phyloP scores from a whole-genome alignment of 2,113 vertebrate genomes.

The Cervus canadensis region DNA sequence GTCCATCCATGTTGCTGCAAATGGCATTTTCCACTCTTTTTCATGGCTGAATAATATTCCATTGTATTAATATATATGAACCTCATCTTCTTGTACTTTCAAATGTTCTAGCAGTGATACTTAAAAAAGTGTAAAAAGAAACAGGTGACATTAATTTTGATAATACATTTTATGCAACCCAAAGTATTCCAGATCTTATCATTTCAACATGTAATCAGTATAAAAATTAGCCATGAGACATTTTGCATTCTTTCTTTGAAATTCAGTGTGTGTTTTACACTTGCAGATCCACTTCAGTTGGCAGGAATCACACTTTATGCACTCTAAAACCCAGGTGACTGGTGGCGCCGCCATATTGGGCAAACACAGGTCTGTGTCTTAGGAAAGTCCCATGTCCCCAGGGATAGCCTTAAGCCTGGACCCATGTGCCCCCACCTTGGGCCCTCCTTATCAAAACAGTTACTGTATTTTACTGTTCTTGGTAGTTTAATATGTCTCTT shows the following conservation, averaged over 20 bases:
- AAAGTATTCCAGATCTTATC: not conserved
- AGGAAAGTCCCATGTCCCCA: not conserved
- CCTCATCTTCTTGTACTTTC: not conserved
- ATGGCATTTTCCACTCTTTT: not conserved
- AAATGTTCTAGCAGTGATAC: not conserved
- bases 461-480: not conserved
- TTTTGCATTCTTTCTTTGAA: not conserved
- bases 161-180: not conserved
- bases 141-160: not conserved
- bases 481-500: not conserved
- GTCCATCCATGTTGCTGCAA: not conserved
- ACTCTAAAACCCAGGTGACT: rapidly evolving
- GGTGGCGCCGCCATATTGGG: rapidly evolving
- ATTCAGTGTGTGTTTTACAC: not conserved
- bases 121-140: not conserved
- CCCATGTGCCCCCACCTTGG: not conserved
- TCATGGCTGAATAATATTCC: not conserved
- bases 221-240: not conserved
- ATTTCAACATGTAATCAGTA: not conserved
- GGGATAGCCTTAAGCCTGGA: not conserved
- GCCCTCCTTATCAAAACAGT: not conserved
- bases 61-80: not conserved
- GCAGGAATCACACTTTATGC: rapidly evolving
- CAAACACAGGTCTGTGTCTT: not conserved
- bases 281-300: not conserved